phyloP scores from a whole-genome alignment of 2,797 vertebrate genomes.

The Lophotriccus pileatus region DNA sequence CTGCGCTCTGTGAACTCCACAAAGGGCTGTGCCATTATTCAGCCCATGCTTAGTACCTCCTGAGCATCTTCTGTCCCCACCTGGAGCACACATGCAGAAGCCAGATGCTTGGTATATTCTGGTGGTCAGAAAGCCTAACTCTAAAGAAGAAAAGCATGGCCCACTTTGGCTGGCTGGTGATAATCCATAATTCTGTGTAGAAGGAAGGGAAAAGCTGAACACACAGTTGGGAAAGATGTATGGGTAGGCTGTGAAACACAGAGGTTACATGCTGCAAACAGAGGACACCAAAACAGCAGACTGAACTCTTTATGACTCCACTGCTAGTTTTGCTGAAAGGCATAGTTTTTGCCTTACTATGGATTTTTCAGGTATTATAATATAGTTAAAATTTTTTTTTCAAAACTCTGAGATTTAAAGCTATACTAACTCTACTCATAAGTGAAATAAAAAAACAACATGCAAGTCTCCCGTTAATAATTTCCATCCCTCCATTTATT shows the following conservation, averaged over 20 bases:
- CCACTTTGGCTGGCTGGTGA: neutral
- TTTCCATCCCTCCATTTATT: conserved; percentile 33
- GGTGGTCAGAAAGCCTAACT: neutral
- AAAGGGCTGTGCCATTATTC: neutral
- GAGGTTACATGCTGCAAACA: neutral
- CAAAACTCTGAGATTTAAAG: neutral
- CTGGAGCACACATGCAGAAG: neutral
- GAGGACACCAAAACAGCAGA: neutral
- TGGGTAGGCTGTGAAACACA: neutral
- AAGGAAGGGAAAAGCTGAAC: neutral
- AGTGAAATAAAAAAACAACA: neutral
- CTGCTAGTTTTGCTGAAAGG: neutral
- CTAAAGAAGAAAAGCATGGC: neutral
- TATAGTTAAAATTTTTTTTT: neutral
- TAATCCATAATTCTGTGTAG: neutral
- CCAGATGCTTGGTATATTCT: neutral
- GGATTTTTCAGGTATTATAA: neutral
- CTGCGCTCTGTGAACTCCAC: rapidly evolving
- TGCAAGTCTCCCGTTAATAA: neutral
- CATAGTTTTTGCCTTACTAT: neutral
- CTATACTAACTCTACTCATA: neutral
- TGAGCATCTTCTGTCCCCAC: neutral
- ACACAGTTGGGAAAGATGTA: neutral
- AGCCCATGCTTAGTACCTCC: neutral
- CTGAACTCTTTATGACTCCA: neutral